Conservation (phyloP, 2,113 vertebrate species). For the Pongo pygmaeus region DNA sequence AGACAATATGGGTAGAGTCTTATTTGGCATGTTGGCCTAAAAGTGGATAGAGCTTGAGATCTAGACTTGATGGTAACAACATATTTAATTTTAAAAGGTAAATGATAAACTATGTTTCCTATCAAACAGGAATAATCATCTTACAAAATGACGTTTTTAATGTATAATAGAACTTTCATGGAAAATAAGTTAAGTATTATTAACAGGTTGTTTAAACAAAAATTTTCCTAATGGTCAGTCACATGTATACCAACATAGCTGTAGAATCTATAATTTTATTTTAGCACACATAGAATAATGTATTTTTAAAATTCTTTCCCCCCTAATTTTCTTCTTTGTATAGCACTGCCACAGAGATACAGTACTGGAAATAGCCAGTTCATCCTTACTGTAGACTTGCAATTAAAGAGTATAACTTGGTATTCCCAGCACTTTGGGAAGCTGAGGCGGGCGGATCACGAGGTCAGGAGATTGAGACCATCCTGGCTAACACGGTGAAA, state of each 20-base stretch:
- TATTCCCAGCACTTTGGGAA: slow-evolving; percentile 1
- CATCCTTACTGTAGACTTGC: slow-evolving; percentile 45
- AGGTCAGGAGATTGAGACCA: too few relatives aligned
- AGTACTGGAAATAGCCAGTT: slow-evolving; percentile 3
- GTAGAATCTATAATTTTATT: slow-evolving; percentile 7
- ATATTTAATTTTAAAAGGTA: slow-evolving; percentile 10
- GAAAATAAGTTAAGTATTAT: neutral
- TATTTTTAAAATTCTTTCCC: neutral
- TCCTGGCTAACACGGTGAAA: too few relatives aligned
- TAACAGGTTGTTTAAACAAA: neutral
- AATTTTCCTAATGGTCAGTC: neutral
- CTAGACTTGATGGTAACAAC: neutral
- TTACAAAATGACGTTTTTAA: neutral
- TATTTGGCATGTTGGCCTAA: neutral
- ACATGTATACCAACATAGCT: neutral
- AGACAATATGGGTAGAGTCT: rapidly evolving
- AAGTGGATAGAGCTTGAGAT: neutral
- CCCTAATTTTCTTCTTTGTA: neutral
- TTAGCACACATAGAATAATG: neutral
- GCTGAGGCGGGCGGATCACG: neutral
- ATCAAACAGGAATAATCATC: neutral
- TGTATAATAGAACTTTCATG: neutral
- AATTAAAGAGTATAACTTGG: slow-evolving; percentile 56
- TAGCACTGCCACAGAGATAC: neutral
- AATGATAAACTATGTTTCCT: neutral